Base-by-base conservation (phyloP, 2,797 vertebrate species). In the Heterohyrax brucei region DNA sequence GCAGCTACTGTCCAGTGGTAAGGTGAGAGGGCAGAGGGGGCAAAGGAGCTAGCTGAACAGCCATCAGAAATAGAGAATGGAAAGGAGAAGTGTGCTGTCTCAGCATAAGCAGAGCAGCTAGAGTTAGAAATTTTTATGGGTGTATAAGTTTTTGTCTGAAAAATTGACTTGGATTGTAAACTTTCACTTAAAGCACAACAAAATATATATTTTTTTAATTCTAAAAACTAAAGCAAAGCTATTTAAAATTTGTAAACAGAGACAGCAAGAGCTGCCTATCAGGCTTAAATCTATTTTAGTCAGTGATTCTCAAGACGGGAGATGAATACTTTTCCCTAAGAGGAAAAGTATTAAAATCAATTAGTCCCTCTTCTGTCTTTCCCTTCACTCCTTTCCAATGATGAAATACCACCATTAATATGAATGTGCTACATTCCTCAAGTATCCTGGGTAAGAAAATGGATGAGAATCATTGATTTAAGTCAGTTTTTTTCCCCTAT, bases 211-310 rank as follows among this genome's bases (percentile, higher is more conserved):
- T 39, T 39, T 39, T 39, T 39, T 39, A 39, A 39, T 39, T 39
- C 39, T 39, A 39, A 89, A 72, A 72, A 39, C 13, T 28, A 85
- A 90, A 59, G 82, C 16, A 87, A 93, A 64, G 28, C 53, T 39
- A 66, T 48, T 82, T 96, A 89, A 93, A 61, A 79, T 79, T 46
- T 95, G 46, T 24, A 95, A 28, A 3, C 83, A 39, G 56, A 85
- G 64, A 93, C 73, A 56, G 28, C 72, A 53, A 84, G 53, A 89
- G 30, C 4, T 44, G 66, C 13, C 16, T 10, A 19, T 62, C 4
- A 62, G 18, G 8, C 59, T 96, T 75, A 64, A 83, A 91, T 76
- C 33, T 39, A 1, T 87, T 95, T 95, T 76, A 81, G 75, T 62
- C 44, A 77, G 48, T 84, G 48, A 50, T 59, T 85, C 77, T 79